Base-by-base conservation (phyloP, 1,140 invertebrate species). In the Planococcus citri region DNA sequence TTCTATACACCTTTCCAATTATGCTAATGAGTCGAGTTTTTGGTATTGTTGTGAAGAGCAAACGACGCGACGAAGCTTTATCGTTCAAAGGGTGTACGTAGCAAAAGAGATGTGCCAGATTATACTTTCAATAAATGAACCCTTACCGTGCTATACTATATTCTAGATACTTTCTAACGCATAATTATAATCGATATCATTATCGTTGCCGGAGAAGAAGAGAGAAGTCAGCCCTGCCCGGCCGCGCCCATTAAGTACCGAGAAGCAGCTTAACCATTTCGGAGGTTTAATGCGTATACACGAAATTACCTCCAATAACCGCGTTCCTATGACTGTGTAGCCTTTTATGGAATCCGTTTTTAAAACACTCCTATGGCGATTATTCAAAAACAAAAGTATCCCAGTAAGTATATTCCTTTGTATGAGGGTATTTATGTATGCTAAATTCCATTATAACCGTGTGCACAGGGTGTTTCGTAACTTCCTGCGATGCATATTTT, bases 151-250 rank as follows among this genome's bases (percentile, higher is more conserved):
- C 17, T 51, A 51, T 51, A n/a, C n/a, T n/a, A n/a, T n/a, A n/a
- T n/a, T n/a, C n/a, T n/a, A n/a, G n/a, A 20, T 51, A 51, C 12
- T 51, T 17, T 20, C 41, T 14, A 51, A 51, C 41, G 41, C 41
- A 20, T 51, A 51, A 51, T 51, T 51, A 51, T 51, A 51, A 51
- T 51, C 41, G 41, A 51, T 51, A 51, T 51, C 41, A 51, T 51
- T 51, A 51, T 51, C 41, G 41, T 20, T 14, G 41, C 6, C 6
- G n/a, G n/a, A n/a, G n/a, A n/a, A n/a, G n/a, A n/a, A n/a, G n/a
- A n/a, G n/a, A n/a, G n/a, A n/a, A n/a, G n/a, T n/a, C n/a, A n/a
- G 29, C 3, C 3, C 12, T 2, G 10, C 12, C 6, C 41, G 41
- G 41, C 41, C 41, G 41, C 41, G 41, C 41, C 41, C 41, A 51